Conservation (phyloP, 2,888 invertebrate species). For the Diloba caeruleocephala region DNA sequence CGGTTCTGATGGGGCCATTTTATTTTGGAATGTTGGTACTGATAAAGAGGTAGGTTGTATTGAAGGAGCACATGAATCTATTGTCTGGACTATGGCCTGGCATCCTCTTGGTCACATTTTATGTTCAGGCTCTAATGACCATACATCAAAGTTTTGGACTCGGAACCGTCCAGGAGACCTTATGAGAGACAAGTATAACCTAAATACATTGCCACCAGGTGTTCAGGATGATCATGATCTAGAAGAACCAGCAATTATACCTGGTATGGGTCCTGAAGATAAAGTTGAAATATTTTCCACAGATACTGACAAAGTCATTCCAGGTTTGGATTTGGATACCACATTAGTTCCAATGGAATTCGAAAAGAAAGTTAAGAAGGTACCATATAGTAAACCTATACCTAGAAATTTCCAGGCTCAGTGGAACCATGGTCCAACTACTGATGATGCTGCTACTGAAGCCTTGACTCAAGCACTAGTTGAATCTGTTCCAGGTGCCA, state of each 20-base stretch:
- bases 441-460: constrained; percentile 88
- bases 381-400: constrained; percentile 98
- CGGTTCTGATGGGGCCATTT: constrained; percentile 99
- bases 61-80: constrained; percentile 99
- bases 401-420: constrained; percentile 99
- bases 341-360: constrained; percentile 91
- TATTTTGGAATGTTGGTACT: constrained; percentile 99
- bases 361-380: constrained; percentile 93
- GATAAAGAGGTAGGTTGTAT: constrained; percentile 99
- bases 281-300: constrained; percentile 93
- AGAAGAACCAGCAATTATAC: constrained; percentile 95
- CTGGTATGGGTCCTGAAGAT: constrained; percentile 99
- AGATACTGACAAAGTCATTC: constrained; percentile 91
- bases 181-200: constrained; percentile 99
- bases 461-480: constrained; percentile 92
- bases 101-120: constrained; percentile 99
- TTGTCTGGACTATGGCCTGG: constrained; percentile 99
- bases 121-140: constrained; percentile 99
- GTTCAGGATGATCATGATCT: constrained; percentile 87
- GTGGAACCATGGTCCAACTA: constrained; percentile 94
- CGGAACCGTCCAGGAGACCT: constrained; percentile 99
- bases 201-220: constrained; percentile 96
- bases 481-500: constrained; percentile 94
- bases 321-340: constrained; percentile 95
- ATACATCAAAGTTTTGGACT: constrained; percentile 99